These are phyloP conservation scores for Cecidostiba fungosa DNA, from an alignment of 2,888 invertebrate genomes.

Conservation along the genomic window DNA sequence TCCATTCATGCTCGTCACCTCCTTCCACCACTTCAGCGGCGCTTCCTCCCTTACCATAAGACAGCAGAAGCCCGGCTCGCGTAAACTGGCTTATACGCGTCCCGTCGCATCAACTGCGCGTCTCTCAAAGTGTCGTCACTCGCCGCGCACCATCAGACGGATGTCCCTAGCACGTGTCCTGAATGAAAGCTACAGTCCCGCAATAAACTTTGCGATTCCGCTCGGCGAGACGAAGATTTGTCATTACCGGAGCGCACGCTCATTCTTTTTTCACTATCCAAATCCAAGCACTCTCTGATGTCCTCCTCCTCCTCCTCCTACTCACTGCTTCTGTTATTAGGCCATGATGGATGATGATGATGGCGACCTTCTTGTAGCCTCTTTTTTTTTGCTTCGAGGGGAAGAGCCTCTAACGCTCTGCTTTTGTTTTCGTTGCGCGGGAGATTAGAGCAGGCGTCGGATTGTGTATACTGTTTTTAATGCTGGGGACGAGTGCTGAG, in stretches of 20 bases:
- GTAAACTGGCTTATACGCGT: neutral
- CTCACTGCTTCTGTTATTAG: neutral
- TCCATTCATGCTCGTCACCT: neutral
- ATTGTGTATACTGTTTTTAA: neutral
- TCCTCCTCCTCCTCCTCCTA: neutral
- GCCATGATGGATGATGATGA: constrained; percentile 2
- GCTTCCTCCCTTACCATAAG: neutral
- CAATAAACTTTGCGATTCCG: neutral
- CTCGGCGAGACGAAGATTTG: neutral
- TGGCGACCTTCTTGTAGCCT: neutral
- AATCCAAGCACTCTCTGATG: neutral
- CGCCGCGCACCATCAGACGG: neutral
- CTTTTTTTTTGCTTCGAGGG: neutral
- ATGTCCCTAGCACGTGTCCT: neutral
- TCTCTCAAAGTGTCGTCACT: neutral
- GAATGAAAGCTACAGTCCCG: neutral
- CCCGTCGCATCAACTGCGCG: neutral
- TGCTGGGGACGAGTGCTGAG: neutral
- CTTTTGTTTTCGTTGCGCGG: neutral
- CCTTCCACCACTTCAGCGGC: neutral
- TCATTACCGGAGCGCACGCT: neutral
- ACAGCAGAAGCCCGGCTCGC: neutral
- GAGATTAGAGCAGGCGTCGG: neutral
- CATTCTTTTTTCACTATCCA: neutral
- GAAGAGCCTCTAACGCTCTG: neutral